Base-by-base conservation (phyloP, 2,113 vertebrate species). In the Triplophysa rosa region DNA sequence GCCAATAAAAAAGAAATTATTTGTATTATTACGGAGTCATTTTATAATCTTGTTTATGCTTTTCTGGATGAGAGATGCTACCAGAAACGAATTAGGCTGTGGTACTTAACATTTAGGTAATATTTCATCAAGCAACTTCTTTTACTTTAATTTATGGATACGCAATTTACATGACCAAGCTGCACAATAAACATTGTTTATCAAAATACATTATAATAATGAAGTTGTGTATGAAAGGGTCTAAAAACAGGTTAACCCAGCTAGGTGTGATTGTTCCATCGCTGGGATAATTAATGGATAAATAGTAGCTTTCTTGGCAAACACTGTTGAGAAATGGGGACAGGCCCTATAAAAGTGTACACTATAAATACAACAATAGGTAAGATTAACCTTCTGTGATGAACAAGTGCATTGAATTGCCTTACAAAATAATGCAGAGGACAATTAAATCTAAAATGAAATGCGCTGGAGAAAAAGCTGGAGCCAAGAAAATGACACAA, bases 161-260 rank as follows among this genome's bases (percentile, higher is more conserved):
- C 89, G 89, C 91, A 91, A 91, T 94, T 93, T 93, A 91, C 89
- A 91, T 86, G 84, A 92, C 85, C 83, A 86, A 64, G 87, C 88
- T 87, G 80, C 84, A 89, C 85, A 82, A 89, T 92, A 94, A 93
- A 93, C 92, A 92, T 89, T 89, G 86, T 94, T 92, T 92, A 94
- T 93, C 92, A 93, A 93, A 92, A 93, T 92, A 92, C 90, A 92
- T 93, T 93, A 91, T 92, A 90, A 90, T 92, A 93, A 92, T 92
- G 90, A 93, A 92, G 89, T 87, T 91, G 87, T 91, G 89, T 92
- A 91, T 91, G 92, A 91, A 91, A 90, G 89, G 90, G 91, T 91
- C 91, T 90, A 91, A 89, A 92, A 91, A 89, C 82, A 86, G 40
- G 87, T 90, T 89, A 89, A 88, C 86, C 85, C 90, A 86, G 84